A percentile compares a stretch with the other conserved stretches of the same genome.
Evolutionary conservation across 2,888 invertebrate genomes (phyloP).

Genomic region (Encarsia formosa): DNA sequence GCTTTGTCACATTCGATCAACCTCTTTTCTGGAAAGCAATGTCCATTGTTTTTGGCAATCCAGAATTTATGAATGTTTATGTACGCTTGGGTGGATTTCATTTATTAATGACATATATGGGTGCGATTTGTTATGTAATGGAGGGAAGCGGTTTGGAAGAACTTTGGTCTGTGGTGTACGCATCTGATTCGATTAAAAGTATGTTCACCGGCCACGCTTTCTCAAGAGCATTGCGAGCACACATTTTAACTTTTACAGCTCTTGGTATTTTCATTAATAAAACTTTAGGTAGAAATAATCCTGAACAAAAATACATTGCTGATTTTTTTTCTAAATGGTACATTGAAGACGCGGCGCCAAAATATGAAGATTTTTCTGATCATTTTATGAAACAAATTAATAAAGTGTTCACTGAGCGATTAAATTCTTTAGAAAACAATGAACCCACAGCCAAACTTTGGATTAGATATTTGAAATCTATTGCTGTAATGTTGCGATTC

Average conservation of each 20-base stretch:
- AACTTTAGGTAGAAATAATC: neutral
- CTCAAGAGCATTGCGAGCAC: constrained; percentile 6
- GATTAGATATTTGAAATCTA: constrained; percentile 26
- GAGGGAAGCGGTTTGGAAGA: neutral
- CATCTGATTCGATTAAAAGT: no score
- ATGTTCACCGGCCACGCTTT: constrained; percentile 7
- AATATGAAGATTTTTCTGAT: no score
- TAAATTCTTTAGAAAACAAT: neutral
- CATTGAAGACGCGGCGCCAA: no score
- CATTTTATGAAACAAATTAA: no score
- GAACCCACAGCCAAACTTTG: constrained; percentile 25
- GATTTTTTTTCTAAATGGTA: no score
- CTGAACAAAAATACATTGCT: no score
- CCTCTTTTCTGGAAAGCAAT: neutral
- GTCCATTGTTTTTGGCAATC: no score
- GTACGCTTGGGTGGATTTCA: neutral
- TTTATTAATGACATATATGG: neutral
- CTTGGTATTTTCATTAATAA: neutral
- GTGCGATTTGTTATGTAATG: neutral
- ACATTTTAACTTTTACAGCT: constrained; percentile 1
- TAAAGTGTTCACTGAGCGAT: neutral
- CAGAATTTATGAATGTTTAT: neutral
- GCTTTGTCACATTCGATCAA: neutral
- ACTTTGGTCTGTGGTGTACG: no score
- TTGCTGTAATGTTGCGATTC: constrained; percentile 26